These are phyloP conservation scores for Hybognathus amarus DNA, from an alignment of 2,797 vertebrate genomes.

Conservation along the genomic window DNA sequence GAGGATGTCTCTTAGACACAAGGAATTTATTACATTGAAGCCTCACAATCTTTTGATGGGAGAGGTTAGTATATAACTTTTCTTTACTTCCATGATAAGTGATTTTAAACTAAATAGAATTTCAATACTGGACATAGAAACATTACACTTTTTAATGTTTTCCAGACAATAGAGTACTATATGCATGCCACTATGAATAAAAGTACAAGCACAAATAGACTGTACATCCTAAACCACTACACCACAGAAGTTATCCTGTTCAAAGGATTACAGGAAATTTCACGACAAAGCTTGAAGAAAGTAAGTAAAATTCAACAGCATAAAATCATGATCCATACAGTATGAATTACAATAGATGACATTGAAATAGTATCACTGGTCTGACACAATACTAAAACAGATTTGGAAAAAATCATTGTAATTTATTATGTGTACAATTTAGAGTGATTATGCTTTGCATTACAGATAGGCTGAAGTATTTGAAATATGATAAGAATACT, in stretches of 20 bases:
- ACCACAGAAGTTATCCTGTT: not conserved
- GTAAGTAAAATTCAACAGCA: not conserved
- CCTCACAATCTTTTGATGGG: not conserved
- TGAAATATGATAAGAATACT: not conserved
- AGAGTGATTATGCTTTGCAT: not conserved
- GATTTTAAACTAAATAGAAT: not conserved
- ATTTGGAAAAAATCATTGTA: not conserved
- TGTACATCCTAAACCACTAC: conserved; percentile 3
- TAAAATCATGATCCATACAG: not conserved
- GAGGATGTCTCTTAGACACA: not conserved
- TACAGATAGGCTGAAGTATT: not conserved
- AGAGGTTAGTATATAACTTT: not conserved
- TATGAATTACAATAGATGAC: not conserved
- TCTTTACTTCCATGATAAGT: not conserved
- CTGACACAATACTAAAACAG: not conserved
- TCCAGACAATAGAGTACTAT: not conserved
- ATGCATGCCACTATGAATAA: not conserved
- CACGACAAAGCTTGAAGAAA: not conserved
- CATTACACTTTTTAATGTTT: not conserved
- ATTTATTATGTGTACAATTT: not conserved
- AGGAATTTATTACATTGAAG: not conserved
- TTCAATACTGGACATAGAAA: not conserved
- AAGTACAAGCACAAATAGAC: not conserved
- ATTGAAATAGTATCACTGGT: not conserved
- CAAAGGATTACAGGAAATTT: not conserved